These are phyloP conservation scores for Diplolepis rosae DNA, from an alignment of 2,888 invertebrate species.

Conservation along the genomic window DNA sequence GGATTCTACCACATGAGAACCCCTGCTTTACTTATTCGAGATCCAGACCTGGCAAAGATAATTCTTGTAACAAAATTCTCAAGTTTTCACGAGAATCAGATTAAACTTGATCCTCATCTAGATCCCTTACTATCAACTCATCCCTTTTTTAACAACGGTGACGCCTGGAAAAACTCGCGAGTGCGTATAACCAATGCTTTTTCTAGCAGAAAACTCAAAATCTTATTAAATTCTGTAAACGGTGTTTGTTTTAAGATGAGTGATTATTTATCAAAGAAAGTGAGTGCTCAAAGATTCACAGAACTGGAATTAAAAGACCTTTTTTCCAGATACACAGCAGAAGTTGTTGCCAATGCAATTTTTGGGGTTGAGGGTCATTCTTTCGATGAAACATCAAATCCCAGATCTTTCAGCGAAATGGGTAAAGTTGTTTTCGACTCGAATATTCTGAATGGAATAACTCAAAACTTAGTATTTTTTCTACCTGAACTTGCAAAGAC, in stretches of 20 bases:
- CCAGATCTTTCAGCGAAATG: slow-evolving; percentile 39
- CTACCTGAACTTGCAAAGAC: neutral
- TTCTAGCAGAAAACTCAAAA: slow-evolving; percentile 50
- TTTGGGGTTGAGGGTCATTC: slow-evolving; percentile 59
- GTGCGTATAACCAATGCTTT: slow-evolving; percentile 46
- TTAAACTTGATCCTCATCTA: slow-evolving; percentile 36
- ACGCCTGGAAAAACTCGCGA: slow-evolving; percentile 52
- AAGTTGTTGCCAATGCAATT: slow-evolving; percentile 56
- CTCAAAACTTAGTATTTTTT: neutral
- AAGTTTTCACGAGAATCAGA: slow-evolving; percentile 55
- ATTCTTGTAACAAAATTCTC: slow-evolving; percentile 57
- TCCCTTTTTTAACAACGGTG: slow-evolving; percentile 59
- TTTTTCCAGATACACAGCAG: slow-evolving; percentile 55
- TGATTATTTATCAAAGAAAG: slow-evolving; percentile 39
- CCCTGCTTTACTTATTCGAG: slow-evolving; percentile 36
- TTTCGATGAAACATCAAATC: slow-evolving; percentile 50
- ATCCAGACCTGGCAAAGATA: slow-evolving; percentile 40
- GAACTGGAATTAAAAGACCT: slow-evolving; percentile 54
- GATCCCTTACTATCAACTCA: slow-evolving; percentile 58
- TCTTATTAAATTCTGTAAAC: slow-evolving; percentile 53
- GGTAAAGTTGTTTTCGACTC: slow-evolving; percentile 51
- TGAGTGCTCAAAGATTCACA: slow-evolving; percentile 28
- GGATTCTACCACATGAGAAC: slow-evolving; percentile 35
- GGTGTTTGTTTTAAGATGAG: slow-evolving; percentile 53
- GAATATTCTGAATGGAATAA: slow-evolving; percentile 32